Percentiles rank a stretch among this genome's conserved stretches.
Evolutionary conservation across 1,140 invertebrate genomes (phyloP).

Genomic region (Colletes gigas): DNA sequence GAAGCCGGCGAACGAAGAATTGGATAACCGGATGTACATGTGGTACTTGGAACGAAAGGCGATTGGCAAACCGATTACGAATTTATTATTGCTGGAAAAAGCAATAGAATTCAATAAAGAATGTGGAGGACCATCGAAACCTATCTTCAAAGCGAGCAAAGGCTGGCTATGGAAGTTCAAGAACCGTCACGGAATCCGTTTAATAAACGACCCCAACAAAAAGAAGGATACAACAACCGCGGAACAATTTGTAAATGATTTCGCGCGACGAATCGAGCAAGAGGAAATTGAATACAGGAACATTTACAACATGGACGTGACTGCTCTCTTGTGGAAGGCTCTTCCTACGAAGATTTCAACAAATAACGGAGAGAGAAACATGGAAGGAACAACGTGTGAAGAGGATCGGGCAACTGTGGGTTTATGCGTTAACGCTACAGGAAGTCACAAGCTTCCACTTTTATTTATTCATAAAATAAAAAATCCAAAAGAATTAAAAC

Average conservation of each 20-base stretch:
- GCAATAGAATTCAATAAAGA: background rate
- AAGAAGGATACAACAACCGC: background rate
- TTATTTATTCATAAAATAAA: background rate
- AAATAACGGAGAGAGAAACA: background rate
- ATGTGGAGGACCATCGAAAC: background rate
- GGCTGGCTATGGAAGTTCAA: conserved; percentile 6
- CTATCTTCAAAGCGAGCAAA: background rate
- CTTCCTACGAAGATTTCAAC: background rate
- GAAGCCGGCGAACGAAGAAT: background rate
- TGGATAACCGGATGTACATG: background rate
- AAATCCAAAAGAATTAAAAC: conserved; percentile 6
- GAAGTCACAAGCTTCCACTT: background rate
- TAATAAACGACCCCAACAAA: background rate
- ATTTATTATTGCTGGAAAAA: background rate
- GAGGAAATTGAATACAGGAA: background rate
- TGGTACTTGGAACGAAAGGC: background rate
- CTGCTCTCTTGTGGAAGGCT: background rate
- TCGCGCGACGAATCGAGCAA: background rate
- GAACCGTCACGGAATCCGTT: background rate
- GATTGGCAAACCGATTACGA: background rate
- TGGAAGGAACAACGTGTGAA: background rate
- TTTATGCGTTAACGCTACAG: background rate
- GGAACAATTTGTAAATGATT: background rate
- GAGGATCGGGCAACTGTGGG: background rate
- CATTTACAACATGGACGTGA: background rate